Percentiles rank a stretch among this genome's conserved stretches.
Evolutionary conservation across 2,113 vertebrate species (phyloP).

Genomic region (Mugil cephalus): DNA sequence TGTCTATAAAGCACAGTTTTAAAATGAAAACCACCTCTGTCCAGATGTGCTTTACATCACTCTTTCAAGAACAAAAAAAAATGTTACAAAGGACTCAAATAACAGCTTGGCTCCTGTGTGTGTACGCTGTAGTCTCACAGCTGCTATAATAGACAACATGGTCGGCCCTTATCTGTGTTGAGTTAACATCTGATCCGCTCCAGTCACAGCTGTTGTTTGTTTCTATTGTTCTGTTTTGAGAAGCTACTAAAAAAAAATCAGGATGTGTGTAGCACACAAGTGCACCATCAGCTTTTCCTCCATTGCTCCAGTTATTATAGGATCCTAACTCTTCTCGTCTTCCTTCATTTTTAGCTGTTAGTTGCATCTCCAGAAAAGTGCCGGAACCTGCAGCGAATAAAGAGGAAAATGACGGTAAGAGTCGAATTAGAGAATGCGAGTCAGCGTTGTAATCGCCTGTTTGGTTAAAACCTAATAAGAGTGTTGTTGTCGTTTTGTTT

Average conservation of each 20-base stretch:
- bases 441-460: neutral
- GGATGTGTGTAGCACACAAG: neutral
- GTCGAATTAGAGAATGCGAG: slow-evolving; percentile 9
- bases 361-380: slow-evolving; percentile 91
- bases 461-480: neutral
- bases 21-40: no score
- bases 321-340: neutral
- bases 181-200: no score
- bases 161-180: no score
- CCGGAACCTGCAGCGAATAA: slow-evolving; percentile 85
- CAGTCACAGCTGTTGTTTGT: no score
- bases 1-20: no score
- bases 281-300: slow-evolving; percentile 29
- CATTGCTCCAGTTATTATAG: slow-evolving; percentile 6
- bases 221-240: neutral
- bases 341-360: slow-evolving; percentile 83
- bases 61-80: no score
- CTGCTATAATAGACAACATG: no score
- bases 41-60: no score
- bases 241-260: neutral
- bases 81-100: no score
- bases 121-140: no score
- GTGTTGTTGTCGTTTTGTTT: slow-evolving; percentile 3
- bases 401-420: slow-evolving; percentile 90
- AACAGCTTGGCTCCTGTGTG: no score